Base-by-base conservation (phyloP, 2,888 invertebrate species). In the Sarcophaga subvicina region DNA sequence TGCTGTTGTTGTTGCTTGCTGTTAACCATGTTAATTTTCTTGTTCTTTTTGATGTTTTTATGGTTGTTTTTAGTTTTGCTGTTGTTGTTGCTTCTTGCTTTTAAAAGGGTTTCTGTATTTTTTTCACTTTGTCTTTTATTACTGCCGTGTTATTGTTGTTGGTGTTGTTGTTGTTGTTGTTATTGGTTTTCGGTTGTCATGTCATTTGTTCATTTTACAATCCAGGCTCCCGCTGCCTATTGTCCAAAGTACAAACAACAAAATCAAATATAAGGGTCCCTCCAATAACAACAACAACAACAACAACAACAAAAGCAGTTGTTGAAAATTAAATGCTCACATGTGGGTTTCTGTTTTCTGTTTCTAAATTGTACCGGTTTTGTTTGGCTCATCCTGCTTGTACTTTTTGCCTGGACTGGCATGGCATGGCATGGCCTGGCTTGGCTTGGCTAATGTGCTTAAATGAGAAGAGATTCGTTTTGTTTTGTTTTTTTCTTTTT, bases 281-380 rank as follows among this genome's bases (percentile, higher is more conserved):
- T 14, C 0, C 17, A 3, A 54, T 14, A 54, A 54, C 17, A 17
- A 54, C 37, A 62, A 63, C 63, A 20, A 67, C 63, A 60, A 69
- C 17, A 17, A 54, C 37, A 62, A 63, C 63, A 20, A 67, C 70
- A 60, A 69, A 90, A 91, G 91, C 91, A 91, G 91, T 91, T 91
- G 92, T 90, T 92, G 92, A 91, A 91, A 54, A 91, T 91, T 91
- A 92, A 91, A 91, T 91, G 92, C 92, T 91, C 91, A 91, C 91
- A 91, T 92, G 91, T 91, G 91, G 92, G 90, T 90, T 91, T 91
- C 90, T 89, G 22, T 54, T 63, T 66, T 91, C 90, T 89, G 22
- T 54, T 63, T 66, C 47, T 12, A 47, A 67, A 66, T n/a, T 45
- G 69, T 20, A 49, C 49, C 37, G 49, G 27, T 20, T 25, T 60